Base-by-base conservation (phyloP, 2,888 invertebrate genomes). In the Cheiracanthium punctorium region DNA sequence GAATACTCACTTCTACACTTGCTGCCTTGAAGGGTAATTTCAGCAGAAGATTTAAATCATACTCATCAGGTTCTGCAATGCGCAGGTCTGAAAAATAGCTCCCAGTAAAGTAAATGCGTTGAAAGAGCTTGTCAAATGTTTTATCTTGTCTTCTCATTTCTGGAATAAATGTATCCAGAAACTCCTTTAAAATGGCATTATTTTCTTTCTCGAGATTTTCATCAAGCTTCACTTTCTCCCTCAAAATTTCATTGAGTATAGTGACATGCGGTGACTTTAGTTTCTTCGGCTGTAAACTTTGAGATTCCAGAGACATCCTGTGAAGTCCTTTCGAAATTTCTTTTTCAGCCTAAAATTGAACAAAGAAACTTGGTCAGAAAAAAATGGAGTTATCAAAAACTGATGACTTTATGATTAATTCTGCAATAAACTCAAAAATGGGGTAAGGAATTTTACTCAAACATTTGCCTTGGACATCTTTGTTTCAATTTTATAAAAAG, bases 191-290 rank as follows among this genome's bases (percentile, higher is more conserved):
- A 17, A 88, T 77, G 64, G 48, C 37, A 41, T 88, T 85, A 24
- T 88, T 88, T 74, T 67, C 32, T 69, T 75, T 82, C 2, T 33
- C 70, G 28, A 80, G 70, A 0, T 69, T 41, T 32, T 79, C 80
- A 72, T 87, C 65, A 8, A 87, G 30, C 30, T 81, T 87, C 1
- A 72, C 69, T 32, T 77, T 80, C 33, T 24, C 48, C 33, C 10
- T 72, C 58, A 79, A 43, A 73, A 87, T 76, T 77, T 87, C 77
- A 67, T 93, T 89, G 98, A 93, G 90, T 97, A 91, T 90, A 94
- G 94, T 90, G 95, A 95, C 91, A n/a, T 33, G 52, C 4, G 82
- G 74, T 8, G 71, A 76, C 24, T 65, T 76, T 28, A 82, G 17
- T 41, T 71, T 82, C 33, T 82, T 82, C n/a, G 82, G 76, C 32